Conservation (phyloP, 2,888 invertebrate species). For the Priocnemis perturbator region DNA sequence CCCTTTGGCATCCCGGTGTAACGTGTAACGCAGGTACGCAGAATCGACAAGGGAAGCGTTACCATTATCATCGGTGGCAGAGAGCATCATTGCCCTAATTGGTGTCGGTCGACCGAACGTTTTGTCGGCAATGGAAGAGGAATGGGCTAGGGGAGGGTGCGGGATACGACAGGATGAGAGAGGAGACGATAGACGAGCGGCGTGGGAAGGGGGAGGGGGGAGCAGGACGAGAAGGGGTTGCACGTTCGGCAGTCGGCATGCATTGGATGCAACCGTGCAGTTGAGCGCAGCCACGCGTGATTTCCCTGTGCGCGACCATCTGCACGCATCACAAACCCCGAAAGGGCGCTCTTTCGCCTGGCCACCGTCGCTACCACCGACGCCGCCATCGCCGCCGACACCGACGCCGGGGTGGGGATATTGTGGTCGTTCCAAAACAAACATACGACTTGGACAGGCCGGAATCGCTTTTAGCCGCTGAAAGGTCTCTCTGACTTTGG, state of each 20-base stretch:
- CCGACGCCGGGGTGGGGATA: slow-evolving; percentile 34
- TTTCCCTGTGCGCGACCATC: slow-evolving; percentile 68
- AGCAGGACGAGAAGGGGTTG: neutral
- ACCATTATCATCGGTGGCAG: slow-evolving; percentile 66
- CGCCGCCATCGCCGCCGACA: slow-evolving; percentile 34
- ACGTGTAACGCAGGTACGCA: slow-evolving; percentile 10
- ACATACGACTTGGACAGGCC: slow-evolving; percentile 52
- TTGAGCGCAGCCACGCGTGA: slow-evolving; percentile 70
- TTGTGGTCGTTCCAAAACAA: slow-evolving; percentile 56
- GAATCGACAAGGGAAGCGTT: slow-evolving; percentile 49
- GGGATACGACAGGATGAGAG: neutral
- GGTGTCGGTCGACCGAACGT: slow-evolving; percentile 65
- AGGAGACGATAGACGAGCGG: neutral
- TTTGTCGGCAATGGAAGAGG: slow-evolving; percentile 50
- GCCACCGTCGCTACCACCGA: slow-evolving; percentile 34
- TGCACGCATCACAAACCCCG: slow-evolving; percentile 71
- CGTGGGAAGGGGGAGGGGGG: neutral
- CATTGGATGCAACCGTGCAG: slow-evolving; percentile 64
- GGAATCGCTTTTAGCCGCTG: slow-evolving; percentile 52
- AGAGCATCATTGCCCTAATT: slow-evolving; percentile 68
- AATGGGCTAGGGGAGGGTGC: slow-evolving; percentile 16
- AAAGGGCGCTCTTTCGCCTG: slow-evolving; percentile 69
- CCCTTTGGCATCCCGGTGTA: no score
- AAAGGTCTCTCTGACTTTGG: slow-evolving; percentile 47
- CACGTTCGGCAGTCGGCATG: slow-evolving; percentile 47